Evolutionary conservation across 1,140 invertebrate species (phyloP).

Genomic region (Drosophila obscura): DNA sequence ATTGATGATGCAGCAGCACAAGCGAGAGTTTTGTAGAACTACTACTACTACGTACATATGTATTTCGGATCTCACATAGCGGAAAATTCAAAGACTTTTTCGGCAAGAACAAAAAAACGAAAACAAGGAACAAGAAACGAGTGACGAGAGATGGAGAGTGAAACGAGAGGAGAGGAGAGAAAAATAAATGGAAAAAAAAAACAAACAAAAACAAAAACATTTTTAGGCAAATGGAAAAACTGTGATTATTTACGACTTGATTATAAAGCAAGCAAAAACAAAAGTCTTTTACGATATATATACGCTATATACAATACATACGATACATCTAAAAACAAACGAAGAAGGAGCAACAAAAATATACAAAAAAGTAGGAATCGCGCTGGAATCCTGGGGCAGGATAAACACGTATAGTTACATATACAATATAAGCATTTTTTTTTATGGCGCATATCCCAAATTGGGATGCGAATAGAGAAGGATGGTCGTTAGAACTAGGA

Average conservation of each 20-base stretch:
- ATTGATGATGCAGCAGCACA: no score
- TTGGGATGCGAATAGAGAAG: constrained; percentile 25
- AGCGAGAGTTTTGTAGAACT: no score
- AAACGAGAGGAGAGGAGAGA: constrained; percentile 30
- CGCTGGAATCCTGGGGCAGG: constrained; percentile 4
- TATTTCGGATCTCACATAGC: constrained; percentile 59
- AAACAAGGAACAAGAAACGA: constrained; percentile 23
- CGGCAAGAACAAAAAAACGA: constrained; percentile 41
- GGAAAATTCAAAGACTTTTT: constrained; percentile 61
- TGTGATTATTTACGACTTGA: constrained; percentile 83
- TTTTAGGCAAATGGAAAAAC: constrained; percentile 83
- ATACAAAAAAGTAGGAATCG: constrained; percentile 20
- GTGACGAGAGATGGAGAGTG: constrained; percentile 5
- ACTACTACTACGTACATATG: constrained; percentile 14
- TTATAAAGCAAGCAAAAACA: constrained; percentile 66
- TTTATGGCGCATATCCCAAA: constrained; percentile 21
- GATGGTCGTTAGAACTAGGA: constrained; percentile 26
- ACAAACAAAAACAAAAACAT: constrained; percentile 41
- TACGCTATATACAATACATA: constrained; percentile 9
- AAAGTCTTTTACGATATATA: constrained; percentile 57
- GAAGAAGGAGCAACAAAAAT: constrained; percentile 7
- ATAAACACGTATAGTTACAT: neutral
- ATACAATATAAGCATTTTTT: constrained; percentile 45
- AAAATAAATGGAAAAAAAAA: constrained; percentile 18
- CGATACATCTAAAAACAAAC: constrained; percentile 13